phyloP scores from a whole-genome alignment of 2,797 vertebrate genomes.

The Vipera latastei region DNA sequence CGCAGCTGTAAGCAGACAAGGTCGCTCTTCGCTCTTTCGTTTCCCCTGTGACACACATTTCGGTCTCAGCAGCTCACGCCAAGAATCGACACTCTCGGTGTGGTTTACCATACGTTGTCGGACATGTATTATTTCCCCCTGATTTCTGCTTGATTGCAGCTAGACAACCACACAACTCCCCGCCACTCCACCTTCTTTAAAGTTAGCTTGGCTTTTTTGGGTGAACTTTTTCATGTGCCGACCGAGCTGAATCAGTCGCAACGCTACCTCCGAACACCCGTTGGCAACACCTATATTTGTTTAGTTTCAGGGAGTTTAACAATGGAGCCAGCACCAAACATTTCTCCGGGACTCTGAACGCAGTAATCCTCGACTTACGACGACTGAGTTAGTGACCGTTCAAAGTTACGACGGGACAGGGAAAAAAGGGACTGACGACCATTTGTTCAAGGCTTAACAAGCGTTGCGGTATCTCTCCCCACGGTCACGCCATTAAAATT shows the following conservation, averaged over 20 bases:
- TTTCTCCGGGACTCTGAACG: neutral
- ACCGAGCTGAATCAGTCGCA: neutral
- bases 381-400: no score
- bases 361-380: no score
- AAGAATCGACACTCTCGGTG: neutral
- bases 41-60: neutral
- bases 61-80: neutral
- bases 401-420: no score
- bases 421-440: no score
- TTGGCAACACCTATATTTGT: neutral
- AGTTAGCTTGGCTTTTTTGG: no score
- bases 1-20: no score
- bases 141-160: no score
- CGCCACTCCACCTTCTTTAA: no score
- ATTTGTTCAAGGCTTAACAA: no score
- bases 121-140: neutral
- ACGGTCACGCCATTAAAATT: no score
- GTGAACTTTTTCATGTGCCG: neutral
- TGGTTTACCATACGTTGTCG: no score
- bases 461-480: no score
- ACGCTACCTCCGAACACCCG: accelerated
- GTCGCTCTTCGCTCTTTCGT: neutral
- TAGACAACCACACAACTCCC: neutral
- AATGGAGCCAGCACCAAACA: neutral
- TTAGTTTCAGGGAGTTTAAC: neutral